A percentile compares a stretch with the other conserved stretches of the same genome.
Conservation (phyloP, 2,113 vertebrate genomes). For the Sylvietta virens region DNA sequence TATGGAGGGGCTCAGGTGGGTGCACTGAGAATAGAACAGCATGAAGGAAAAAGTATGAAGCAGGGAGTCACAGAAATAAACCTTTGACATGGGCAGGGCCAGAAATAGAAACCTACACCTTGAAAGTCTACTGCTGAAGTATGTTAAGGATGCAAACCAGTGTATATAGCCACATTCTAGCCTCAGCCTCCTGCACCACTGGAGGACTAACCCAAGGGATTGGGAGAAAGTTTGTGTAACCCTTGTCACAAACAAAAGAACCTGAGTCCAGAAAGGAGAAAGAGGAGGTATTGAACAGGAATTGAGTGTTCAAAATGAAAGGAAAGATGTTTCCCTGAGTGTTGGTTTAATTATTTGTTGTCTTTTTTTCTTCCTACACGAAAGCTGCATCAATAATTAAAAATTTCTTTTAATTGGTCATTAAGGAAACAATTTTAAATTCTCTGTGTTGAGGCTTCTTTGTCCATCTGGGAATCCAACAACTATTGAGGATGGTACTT, state of each 20-base stretch:
- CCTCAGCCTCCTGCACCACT: neutral
- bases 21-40: neutral
- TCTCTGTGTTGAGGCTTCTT: neutral
- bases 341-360: neutral
- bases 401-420: neutral
- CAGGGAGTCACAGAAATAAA: neutral
- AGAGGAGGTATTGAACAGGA: neutral
- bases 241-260: accelerated
- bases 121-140: neutral
- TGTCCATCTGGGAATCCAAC: neutral
- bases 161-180: neutral
- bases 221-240: neutral
- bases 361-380: accelerated
- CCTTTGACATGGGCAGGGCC: neutral
- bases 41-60: neutral
- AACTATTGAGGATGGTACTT: neutral
- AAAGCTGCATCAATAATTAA: neutral
- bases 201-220: neutral
- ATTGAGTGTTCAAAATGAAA: neutral
- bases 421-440: neutral
- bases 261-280: neutral
- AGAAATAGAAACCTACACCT: neutral
- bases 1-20: accelerated
- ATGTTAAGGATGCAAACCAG: neutral
- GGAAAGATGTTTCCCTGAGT: neutral